phyloP scores from a whole-genome alignment of 2,113 vertebrate species.

The Ariopsis seemanni region DNA sequence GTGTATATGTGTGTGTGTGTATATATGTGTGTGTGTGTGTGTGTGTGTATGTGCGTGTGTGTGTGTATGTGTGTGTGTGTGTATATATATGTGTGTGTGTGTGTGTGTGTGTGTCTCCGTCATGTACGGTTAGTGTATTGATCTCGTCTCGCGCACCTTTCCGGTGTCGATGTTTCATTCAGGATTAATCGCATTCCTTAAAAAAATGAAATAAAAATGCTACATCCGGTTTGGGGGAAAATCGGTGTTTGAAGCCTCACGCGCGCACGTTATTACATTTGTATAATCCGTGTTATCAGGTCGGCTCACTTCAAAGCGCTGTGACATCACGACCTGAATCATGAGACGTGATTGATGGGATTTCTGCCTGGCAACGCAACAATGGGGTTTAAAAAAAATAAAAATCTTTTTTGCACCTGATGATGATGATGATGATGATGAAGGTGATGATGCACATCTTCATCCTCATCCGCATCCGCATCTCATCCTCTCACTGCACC shows the following conservation, averaged over 20 bases:
- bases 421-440: constrained; percentile 6
- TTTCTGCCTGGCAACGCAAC: constrained; percentile 34
- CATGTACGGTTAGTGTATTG: constrained; percentile 2
- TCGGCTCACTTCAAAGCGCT: constrained; percentile 13
- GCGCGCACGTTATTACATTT: background rate
- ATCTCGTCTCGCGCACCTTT: constrained; percentile 15
- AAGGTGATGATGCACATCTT: constrained; percentile 1
- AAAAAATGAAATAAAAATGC: background rate
- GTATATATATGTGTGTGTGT: background rate
- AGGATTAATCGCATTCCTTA: background rate
- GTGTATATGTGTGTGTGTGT: too few relatives aligned
- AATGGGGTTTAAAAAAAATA: too few relatives aligned
- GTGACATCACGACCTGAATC: constrained; percentile 30
- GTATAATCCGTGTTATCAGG: constrained; percentile 17
- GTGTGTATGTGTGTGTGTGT: background rate
- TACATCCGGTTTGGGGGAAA: background rate
- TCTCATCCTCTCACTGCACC: constrained; percentile 5
- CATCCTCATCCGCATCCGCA: background rate
- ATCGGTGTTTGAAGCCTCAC: background rate
- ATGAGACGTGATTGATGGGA: constrained; percentile 19
- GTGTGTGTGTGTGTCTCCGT: background rate
- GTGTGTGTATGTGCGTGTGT: too few relatives aligned
- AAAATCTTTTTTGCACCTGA: background rate
- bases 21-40: too few relatives aligned
- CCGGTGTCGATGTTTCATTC: background rate